Conservation (phyloP, 2,797 vertebrate species). For the Squalus acanthias region DNA sequence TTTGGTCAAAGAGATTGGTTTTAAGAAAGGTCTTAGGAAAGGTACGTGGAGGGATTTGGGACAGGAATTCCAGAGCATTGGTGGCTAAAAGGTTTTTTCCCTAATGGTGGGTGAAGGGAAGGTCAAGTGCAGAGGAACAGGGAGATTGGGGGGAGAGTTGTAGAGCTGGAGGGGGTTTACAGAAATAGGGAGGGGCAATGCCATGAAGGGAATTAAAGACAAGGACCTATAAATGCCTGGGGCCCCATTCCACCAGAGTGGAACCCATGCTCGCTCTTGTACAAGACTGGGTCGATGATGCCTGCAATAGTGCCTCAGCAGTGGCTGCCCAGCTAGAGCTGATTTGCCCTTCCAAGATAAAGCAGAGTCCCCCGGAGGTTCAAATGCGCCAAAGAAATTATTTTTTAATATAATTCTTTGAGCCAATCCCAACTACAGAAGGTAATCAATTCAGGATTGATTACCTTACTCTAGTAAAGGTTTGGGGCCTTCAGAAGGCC, state of each 20-base stretch:
- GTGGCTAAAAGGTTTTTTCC: neutral
- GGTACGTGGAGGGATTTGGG: neutral
- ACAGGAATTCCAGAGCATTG: neutral
- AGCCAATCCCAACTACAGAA: no score
- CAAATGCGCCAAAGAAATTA: neutral
- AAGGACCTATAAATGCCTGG: neutral
- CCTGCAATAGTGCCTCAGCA: neutral
- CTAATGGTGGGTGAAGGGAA: neutral
- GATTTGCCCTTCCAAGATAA: neutral
- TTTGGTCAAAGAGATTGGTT: neutral
- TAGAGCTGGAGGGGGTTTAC: neutral
- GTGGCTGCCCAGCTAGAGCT: neutral
- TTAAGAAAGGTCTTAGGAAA: neutral
- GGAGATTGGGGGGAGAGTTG: neutral
- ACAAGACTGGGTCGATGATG: neutral
- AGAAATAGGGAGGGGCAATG: no score
- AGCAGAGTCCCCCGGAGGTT: neutral
- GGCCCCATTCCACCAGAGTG: neutral
- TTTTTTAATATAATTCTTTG: no score
- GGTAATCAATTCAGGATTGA: no score
- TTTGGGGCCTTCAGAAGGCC: no score
- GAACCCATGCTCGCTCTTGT: neutral
- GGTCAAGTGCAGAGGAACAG: neutral
- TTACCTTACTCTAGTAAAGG: no score
- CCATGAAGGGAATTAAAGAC: neutral